Base-by-base conservation (phyloP, 2,797 vertebrate species). In the Enteromius viviparus region DNA sequence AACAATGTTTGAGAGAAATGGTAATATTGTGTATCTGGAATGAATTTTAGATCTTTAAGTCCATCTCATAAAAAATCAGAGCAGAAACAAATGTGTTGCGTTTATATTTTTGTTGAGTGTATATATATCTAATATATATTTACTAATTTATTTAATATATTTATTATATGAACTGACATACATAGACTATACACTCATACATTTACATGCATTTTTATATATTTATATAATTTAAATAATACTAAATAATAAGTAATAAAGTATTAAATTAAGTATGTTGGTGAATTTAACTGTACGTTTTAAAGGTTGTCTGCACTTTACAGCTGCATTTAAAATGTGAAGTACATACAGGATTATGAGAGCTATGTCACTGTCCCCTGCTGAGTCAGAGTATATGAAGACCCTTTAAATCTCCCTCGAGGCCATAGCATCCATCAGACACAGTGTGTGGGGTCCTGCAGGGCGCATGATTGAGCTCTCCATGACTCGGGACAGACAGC, bases 341-440 rank as follows among this genome's bases (percentile, higher is more conserved):
- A 65, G 64, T 75, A 49, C 81, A 79, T 77, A 85, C 55, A 66
- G 45, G 19, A 70, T 72, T 82, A 62, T 5, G 14, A 34, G 37
- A 82, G 32, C 51, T 23, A n/a, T 26, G 42, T 55, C 75, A n/a
- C 49, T 60, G 19, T 53, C 62, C 37, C 80, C 60, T 79, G 62
- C 76, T 79, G 85, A 74, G 69, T 26, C n/a, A 60, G 76, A 83
- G 76, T 79, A 51, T 64, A 69, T 76, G 74, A 86, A 84, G 91
- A 85, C 82, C 85, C 87, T 72, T 84, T 89, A 89, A 86, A 91
- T 92, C 89, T 91, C 75, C 87, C 89, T 86, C 62, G 81, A 82
- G 80, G 78, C 85, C 85, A 82, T 75, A 75, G 85, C 85, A 76
- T 85, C 84, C 85, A 88, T 82, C 51, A 86, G 89, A 87, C 86